Evolutionary conservation across 2,797 vertebrate species (phyloP), one percentile per base, ranked within the genome.

Genomic region (Danio aesculapii): DNA sequence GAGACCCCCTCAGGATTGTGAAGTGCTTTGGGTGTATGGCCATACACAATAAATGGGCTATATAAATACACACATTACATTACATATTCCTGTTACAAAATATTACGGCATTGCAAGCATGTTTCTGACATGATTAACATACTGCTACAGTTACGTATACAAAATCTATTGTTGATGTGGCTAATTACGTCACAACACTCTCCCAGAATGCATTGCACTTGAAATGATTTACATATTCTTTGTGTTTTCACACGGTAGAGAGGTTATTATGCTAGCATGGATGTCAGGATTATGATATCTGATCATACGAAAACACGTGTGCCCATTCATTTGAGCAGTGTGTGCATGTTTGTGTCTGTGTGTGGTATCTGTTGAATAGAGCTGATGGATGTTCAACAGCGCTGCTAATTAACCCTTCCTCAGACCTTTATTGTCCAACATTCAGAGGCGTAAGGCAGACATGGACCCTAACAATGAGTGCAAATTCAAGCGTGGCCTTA

Each of bases 391-490:
- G 86, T 83, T 84, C 78, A 83, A 84, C 87, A 87, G 87, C 85
- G 76, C 85, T 88, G 88, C 90, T 94, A 94, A 94, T 94, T 94
- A 94, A 93, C 90, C 90, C 87, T 81, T 46, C 17, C n/a, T 61
- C 59, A 63, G 67, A 77, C 75, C 66, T 76, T 79, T 74, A 83
- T 74, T 74, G 81, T 83, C 30, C 8, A 4, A 79, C 69, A 62
- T 75, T 76, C 64, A 61, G 67, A 44, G 47, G 13, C 11, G 16
- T 10, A 50, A 59, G 62, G 53, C 21, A 79, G 70, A 83, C 69
- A 55, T 74, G 76, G 46, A 67, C 77, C 69, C 59, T 68, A 61
- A 75, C 69, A 53, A 68, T 41, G 41, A 17, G 76, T 30, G 75
- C 62, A 79, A 62, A 66, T 53, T 41, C 62, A 55, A 53, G 69